A percentile compares a stretch with the other conserved stretches of the same genome.
These are phyloP conservation scores for Scaptomyza caliginosa DNA, from an alignment of 2,888 invertebrate species.

Conservation along the genomic window DNA sequence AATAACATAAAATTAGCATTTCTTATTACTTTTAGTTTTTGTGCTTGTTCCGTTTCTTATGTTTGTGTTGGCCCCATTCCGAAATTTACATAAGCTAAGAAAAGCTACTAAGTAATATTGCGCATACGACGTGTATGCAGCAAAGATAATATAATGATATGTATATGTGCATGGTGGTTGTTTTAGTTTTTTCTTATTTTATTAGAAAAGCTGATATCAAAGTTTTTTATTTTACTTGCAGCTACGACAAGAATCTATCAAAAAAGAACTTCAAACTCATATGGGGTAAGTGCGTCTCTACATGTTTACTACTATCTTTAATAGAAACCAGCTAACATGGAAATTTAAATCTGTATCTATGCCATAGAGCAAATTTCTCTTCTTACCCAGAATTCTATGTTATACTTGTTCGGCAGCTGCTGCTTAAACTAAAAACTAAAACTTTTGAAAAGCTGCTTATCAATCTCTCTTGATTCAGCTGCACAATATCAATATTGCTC, in stretches of 20 bases:
- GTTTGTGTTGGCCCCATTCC: constrained; percentile 9
- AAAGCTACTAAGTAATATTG: constrained; percentile 61
- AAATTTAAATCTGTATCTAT: not conserved
- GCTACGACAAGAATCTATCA: not conserved
- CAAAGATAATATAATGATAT: constrained; percentile 12
- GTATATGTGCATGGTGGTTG: constrained; percentile 14
- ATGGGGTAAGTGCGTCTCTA: not conserved
- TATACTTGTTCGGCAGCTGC: not conserved
- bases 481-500: constrained; percentile 20
- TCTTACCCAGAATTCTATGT: not conserved
- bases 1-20: constrained; percentile 78
- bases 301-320: too few relatives aligned
- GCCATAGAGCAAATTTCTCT: not conserved
- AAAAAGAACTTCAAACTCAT: not conserved
- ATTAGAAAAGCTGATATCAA: constrained; percentile 19
- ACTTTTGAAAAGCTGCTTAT: constrained; percentile 3
- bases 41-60: constrained; percentile 10
- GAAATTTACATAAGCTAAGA: constrained; percentile 69
- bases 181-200: constrained; percentile 23
- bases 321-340: too few relatives aligned
- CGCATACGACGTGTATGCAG: constrained; percentile 62
- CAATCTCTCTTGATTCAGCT: constrained; percentile 15
- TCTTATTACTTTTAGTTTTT: constrained; percentile 78
- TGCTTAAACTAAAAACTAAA: not conserved
- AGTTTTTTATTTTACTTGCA: constrained; percentile 5